phyloP scores from a whole-genome alignment of 2,888 invertebrate species.

The Agrotis clavis region DNA sequence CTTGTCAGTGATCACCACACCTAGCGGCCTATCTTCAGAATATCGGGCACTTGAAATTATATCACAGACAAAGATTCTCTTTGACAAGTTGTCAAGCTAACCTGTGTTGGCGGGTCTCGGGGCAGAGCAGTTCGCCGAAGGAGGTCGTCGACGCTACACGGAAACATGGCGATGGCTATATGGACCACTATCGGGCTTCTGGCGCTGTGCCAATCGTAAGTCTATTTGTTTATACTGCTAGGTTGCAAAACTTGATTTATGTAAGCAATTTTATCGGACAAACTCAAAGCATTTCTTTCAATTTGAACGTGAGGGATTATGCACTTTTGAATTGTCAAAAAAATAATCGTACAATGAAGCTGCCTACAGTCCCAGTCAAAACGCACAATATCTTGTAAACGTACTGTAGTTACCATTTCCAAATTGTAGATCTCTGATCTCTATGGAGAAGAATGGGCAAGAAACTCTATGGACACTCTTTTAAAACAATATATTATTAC shows the following conservation, averaged over 20 bases:
- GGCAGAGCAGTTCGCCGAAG: constrained; percentile 72
- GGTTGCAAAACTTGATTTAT: constrained; percentile 36
- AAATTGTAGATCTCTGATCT: no score
- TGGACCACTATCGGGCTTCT: constrained; percentile 78
- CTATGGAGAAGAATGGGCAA: no score
- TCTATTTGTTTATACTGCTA: constrained; percentile 68
- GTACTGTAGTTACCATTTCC: no score
- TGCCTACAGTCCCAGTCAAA: no score
- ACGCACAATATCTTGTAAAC: no score
- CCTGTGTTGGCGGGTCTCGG: constrained; percentile 52
- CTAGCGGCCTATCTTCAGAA: constrained; percentile 48
- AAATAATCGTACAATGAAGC: no score
- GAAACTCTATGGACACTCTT: no score
- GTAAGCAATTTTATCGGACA: constrained; percentile 7
- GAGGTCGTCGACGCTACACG: constrained; percentile 74
- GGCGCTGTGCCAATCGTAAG: constrained; percentile 84
- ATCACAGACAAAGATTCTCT: constrained; percentile 65
- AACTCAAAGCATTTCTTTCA: neutral
- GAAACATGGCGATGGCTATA: constrained; percentile 79
- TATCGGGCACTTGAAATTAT: constrained; percentile 58
- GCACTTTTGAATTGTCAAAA: no score
- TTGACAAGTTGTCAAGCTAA: constrained; percentile 64
- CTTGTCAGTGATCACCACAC: constrained; percentile 56
- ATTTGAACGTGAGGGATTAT: no score
- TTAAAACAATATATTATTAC: no score